Conservation (phyloP, 2,797 vertebrate species). For the Mormyrus proboscirostris region DNA sequence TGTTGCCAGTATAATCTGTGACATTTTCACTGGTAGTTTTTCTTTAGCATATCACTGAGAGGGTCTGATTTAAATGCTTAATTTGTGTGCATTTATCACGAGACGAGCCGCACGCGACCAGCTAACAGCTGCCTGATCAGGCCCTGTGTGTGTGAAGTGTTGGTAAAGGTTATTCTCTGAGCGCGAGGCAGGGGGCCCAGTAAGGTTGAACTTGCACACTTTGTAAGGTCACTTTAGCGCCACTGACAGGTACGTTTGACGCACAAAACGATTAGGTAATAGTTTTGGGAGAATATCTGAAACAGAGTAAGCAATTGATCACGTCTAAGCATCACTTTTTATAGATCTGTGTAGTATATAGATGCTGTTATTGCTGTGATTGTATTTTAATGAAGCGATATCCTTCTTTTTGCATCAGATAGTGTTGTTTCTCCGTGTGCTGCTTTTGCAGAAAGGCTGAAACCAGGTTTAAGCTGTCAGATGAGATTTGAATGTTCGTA, state of each 20-base stretch:
- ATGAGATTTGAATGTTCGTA: not conserved
- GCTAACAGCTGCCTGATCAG: slow-evolving; percentile 1
- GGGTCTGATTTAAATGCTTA: slow-evolving; percentile 3
- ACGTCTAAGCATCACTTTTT: not conserved
- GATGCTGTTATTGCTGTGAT: not conserved
- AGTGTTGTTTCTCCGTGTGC: not conserved
- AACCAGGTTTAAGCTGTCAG: not conserved
- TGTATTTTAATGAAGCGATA: not conserved
- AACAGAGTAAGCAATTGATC: not conserved
- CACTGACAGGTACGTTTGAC: not conserved
- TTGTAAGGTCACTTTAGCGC: not conserved
- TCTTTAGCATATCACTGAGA: slow-evolving; percentile 3
- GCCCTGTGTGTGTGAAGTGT: not conserved
- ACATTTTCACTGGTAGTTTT: slow-evolving; percentile 5
- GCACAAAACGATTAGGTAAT: not conserved
- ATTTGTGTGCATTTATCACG: not conserved
- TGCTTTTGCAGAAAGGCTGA: not conserved
- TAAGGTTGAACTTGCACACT: not conserved
- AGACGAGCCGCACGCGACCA: not conserved
- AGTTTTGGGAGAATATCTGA: not conserved
- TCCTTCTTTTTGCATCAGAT: not conserved
- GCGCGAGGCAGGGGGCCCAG: not conserved
- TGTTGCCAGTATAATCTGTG: slow-evolving; percentile 13
- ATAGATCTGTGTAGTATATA: not conserved
- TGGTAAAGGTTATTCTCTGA: not conserved